These are phyloP conservation scores for Pao palembangensis DNA, from an alignment of 2,113 vertebrate genomes.

Conservation along the genomic window DNA sequence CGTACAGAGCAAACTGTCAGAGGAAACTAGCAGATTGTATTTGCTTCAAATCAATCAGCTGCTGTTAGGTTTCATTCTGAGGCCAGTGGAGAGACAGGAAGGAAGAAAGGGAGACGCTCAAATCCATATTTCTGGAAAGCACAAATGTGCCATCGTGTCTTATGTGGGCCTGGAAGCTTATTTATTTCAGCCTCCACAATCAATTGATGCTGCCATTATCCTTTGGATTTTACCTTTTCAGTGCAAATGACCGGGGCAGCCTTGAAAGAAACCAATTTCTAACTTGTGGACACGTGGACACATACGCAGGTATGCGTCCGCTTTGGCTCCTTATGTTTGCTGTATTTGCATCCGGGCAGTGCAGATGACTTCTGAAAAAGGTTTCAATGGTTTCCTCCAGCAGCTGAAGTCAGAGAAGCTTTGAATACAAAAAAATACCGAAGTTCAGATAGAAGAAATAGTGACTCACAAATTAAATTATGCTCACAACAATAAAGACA, in stretches of 20 bases:
- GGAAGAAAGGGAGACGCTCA: not conserved
- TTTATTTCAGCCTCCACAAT: constrained; percentile 76
- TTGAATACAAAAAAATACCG: constrained; percentile 21
- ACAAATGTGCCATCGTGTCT: constrained; percentile 51
- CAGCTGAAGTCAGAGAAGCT: constrained; percentile 10
- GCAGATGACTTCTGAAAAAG: too few relatives aligned
- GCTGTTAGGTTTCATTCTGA: constrained; percentile 52
- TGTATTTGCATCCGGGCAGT: not conserved
- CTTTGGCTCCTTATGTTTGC: not conserved
- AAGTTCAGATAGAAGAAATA: constrained; percentile 39
- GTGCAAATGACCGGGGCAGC: constrained; percentile 66
- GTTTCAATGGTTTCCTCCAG: not conserved
- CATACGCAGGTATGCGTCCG: not conserved
- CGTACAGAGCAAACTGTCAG: constrained; percentile 45
- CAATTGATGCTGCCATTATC: constrained; percentile 77
- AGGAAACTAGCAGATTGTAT: constrained; percentile 56
- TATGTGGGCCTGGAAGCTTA: constrained; percentile 57
- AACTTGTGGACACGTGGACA: too few relatives aligned
- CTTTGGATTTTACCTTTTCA: constrained; percentile 72
- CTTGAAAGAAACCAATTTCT: constrained; percentile 76
- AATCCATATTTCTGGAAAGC: constrained; percentile 24
- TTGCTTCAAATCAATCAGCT: constrained; percentile 60
- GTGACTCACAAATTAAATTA: constrained; percentile 28
- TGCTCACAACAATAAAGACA: constrained; percentile 14
- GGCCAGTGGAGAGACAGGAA: constrained; percentile 1